phyloP scores from a whole-genome alignment of 2,797 vertebrate species.

The Monodelphis domestica region DNA sequence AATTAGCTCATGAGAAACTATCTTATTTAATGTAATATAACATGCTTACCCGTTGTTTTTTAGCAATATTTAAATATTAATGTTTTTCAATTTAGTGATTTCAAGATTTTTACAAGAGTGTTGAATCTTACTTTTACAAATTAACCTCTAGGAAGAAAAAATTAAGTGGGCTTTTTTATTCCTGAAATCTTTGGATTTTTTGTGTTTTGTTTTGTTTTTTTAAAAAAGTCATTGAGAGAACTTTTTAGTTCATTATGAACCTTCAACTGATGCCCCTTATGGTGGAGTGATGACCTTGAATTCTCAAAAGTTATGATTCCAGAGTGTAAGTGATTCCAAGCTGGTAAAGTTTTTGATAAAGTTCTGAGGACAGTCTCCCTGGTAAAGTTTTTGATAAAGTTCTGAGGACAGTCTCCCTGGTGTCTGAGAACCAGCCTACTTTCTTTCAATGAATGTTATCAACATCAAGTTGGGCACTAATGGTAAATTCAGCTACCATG shows the following conservation, averaged over 20 bases:
- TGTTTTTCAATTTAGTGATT: neutral
- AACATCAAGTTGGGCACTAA: neutral
- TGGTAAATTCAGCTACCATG: neutral
- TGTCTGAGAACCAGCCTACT: neutral
- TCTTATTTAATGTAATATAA: neutral
- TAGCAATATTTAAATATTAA: neutral
- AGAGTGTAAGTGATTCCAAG: neutral
- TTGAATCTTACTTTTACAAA: neutral
- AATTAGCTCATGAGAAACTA: neutral
- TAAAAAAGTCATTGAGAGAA: neutral
- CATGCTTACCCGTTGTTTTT: neutral
- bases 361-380: neutral
- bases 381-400: neutral
- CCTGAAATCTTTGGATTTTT: neutral
- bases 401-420: neutral
- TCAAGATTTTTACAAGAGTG: neutral
- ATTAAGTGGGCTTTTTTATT: neutral
- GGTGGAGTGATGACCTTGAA: neutral
- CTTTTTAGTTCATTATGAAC: neutral
- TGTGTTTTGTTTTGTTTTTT: too few relatives aligned
- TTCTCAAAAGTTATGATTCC: neutral
- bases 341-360: neutral
- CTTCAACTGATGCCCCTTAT: neutral
- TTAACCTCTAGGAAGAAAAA: neutral
- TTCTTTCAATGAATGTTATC: neutral